These are phyloP conservation scores for Heloderma charlesbogerti DNA, from an alignment of 2,113 vertebrate species.

Conservation along the genomic window DNA sequence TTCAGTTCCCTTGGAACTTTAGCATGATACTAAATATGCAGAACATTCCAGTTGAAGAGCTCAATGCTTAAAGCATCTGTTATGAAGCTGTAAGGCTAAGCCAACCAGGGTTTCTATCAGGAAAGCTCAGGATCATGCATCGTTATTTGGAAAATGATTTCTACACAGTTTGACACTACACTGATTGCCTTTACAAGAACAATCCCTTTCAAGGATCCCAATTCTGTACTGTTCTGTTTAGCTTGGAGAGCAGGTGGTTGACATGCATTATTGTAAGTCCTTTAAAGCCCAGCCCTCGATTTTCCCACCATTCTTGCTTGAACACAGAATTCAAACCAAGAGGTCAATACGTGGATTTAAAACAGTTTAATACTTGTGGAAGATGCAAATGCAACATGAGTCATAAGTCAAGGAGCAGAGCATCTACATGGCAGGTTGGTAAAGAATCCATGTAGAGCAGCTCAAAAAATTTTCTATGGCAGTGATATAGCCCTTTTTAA, in stretches of 20 bases:
- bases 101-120: not conserved
- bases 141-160: not conserved
- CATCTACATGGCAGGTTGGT: not conserved
- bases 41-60: not conserved
- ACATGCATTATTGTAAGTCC: not conserved
- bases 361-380: constrained; percentile 38
- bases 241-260: not conserved
- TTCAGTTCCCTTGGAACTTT: not conserved
- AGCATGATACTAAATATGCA: not conserved
- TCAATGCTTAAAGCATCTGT: not conserved
- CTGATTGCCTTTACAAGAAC: no score
- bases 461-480: constrained; percentile 3
- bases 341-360: constrained; percentile 12
- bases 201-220: not conserved
- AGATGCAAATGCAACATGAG: constrained; percentile 1
- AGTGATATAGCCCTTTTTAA: constrained; percentile 13
- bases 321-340: not conserved
- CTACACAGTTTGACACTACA: not conserved
- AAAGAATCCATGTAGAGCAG: not conserved
- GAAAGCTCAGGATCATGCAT: not conserved
- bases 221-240: not conserved
- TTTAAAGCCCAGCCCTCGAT: not conserved
- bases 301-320: not conserved
- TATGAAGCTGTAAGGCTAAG: not conserved
- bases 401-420: not conserved